Percentiles rank a stretch among this genome's conserved stretches.
phyloP scores from a whole-genome alignment of 1,140 invertebrate species.

The Trinorchestia longiramus region DNA sequence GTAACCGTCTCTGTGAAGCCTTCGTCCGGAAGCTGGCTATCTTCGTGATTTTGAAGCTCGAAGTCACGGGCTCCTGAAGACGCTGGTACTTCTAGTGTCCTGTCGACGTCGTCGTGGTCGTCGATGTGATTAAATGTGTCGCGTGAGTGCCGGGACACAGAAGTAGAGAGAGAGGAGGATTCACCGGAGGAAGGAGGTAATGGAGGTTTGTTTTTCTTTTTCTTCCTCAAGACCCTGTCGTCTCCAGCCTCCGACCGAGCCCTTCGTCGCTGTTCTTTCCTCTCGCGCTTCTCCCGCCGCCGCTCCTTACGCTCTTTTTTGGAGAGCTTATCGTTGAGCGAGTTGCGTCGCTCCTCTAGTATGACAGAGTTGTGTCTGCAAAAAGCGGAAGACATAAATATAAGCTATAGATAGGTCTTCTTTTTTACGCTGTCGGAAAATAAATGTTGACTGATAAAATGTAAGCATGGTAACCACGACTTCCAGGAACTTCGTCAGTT shows the following conservation, averaged over 20 bases:
- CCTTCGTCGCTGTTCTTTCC: conserved; percentile 64
- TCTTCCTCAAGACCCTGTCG: conserved; percentile 47
- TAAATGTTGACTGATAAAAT: no score
- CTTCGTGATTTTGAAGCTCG: background rate
- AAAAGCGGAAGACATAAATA: background rate
- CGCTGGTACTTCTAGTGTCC: background rate
- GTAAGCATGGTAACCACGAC: no score
- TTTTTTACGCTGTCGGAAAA: no score
- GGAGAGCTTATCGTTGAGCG: conserved; percentile 80
- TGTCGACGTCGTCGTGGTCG: background rate
- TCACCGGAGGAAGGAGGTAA: conserved; percentile 37
- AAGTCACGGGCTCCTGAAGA: background rate
- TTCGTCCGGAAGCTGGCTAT: conserved; percentile 39
- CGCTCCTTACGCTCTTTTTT: conserved; percentile 80
- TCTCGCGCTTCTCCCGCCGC: conserved; percentile 78
- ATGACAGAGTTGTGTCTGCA: conserved; percentile 76
- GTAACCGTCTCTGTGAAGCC: conserved; percentile 27
- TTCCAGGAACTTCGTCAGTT: no score
- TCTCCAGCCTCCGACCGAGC: conserved; percentile 44
- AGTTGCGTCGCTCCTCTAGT: conserved; percentile 79
- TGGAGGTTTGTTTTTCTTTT: conserved; percentile 61
- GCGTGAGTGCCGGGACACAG: background rate
- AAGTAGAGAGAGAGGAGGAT: background rate
- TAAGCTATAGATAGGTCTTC: no score
- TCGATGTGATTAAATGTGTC: background rate